A percentile compares a stretch with the other conserved stretches of the same genome.
phyloP scores from a whole-genome alignment of 92 coral and sea anemone genomes.

The Paragorgia papillata region DNA sequence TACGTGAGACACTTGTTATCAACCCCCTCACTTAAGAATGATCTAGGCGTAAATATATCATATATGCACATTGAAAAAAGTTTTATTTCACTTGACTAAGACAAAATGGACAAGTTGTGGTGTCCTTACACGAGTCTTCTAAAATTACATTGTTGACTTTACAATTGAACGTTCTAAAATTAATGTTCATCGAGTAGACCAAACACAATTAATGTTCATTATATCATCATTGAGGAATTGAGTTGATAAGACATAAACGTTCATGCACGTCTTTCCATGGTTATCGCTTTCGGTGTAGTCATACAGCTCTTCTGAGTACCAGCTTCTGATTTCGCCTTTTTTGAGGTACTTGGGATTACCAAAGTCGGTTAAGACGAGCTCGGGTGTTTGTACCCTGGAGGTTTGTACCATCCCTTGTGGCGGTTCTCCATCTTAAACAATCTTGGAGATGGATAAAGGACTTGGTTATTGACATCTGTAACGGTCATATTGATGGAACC shows the following conservation, averaged over 20 bases:
- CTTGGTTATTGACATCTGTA: background rate
- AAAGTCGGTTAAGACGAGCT: slow-evolving; percentile 11
- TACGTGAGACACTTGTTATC: no score
- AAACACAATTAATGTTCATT: no score
- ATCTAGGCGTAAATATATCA: no score
- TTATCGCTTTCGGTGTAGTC: slow-evolving; percentile 3
- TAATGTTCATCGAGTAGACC: no score
- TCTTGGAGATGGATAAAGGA: background rate
- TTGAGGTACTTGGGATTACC: background rate
- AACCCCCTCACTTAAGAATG: no score
- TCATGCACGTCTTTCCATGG: slow-evolving; percentile 20
- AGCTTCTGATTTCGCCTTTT: slow-evolving; percentile 3
- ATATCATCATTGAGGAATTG: no score
- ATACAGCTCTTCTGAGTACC: slow-evolving; percentile 17
- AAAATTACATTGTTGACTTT: no score
- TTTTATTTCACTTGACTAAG: no score
- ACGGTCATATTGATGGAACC: background rate
- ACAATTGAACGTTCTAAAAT: no score
- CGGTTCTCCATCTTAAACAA: background rate
- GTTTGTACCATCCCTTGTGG: background rate
- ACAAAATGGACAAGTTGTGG: no score
- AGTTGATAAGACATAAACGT: background rate
- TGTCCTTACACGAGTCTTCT: no score
- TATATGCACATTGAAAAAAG: no score
- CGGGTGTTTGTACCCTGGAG: slow-evolving; percentile 2